phyloP scores from a whole-genome alignment of 2,888 invertebrate species.

The Pardosa pseudoannulata region DNA sequence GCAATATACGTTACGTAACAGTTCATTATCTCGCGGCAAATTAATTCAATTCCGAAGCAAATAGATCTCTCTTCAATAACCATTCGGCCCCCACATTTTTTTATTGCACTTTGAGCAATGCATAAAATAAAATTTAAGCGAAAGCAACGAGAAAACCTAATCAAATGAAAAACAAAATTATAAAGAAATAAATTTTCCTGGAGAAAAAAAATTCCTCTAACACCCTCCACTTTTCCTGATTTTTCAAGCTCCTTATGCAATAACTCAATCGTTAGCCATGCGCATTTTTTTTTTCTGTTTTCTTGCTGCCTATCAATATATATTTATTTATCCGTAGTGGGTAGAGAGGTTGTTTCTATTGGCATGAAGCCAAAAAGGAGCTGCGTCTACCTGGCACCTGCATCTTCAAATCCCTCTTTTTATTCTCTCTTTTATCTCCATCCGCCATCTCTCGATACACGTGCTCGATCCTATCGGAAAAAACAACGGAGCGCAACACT shows the following conservation, averaged over 20 bases:
- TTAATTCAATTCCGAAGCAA: no score
- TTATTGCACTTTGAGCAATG: no score
- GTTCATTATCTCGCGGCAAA: no score
- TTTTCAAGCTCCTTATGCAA: not conserved
- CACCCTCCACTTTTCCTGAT: not conserved
- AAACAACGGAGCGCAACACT: constrained; percentile 3
- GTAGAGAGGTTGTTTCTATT: constrained; percentile 24
- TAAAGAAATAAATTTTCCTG: not conserved
- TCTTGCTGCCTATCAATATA: not conserved
- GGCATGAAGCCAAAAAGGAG: constrained; percentile 46
- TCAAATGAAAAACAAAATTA: no score
- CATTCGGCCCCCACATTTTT: no score
- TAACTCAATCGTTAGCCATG: constrained; percentile 2
- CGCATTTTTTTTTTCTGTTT: not conserved
- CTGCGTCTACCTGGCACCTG: constrained; percentile 30
- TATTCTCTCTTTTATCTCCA: not conserved
- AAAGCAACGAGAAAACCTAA: no score
- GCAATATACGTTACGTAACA: no score
- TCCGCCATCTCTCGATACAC: constrained; percentile 22
- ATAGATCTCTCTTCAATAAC: no score
- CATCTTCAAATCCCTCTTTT: constrained; percentile 35
- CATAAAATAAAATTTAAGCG: no score
- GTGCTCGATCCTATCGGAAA: constrained; percentile 24
- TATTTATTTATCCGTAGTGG: constrained; percentile 8
- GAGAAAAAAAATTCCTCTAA: not conserved